These are phyloP conservation scores for Perdita meconis DNA, from an alignment of 2,888 invertebrate species.

Conservation along the genomic window DNA sequence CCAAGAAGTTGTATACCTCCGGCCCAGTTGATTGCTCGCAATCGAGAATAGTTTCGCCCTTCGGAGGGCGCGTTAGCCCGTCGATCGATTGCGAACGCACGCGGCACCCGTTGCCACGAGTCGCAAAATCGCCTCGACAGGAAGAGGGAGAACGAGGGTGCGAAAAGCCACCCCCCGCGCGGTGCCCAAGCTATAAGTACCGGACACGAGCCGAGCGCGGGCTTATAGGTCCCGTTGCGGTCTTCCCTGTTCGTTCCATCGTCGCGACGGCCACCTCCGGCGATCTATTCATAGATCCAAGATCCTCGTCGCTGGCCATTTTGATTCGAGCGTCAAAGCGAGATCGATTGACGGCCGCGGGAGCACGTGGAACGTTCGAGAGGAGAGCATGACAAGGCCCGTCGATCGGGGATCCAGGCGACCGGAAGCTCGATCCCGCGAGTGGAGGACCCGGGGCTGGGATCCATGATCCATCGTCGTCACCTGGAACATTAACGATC, in stretches of 20 bases:
- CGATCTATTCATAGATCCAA: conserved; percentile 69
- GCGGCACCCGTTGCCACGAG: conserved; percentile 64
- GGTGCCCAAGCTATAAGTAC: conserved; percentile 67
- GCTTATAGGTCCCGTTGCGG: conserved; percentile 66
- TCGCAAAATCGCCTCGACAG: conserved; percentile 53
- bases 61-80: conserved; percentile 64
- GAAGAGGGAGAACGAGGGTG: conserved; percentile 52
- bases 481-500: conserved; percentile 14
- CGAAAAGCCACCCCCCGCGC: conserved; percentile 65
- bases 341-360: conserved; percentile 20
- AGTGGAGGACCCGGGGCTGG: conserved; percentile 27
- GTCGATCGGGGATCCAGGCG: conserved; percentile 27
- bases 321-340: conserved; percentile 30
- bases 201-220: conserved; percentile 48
- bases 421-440: conserved; percentile 15
- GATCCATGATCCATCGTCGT: conserved; percentile 38
- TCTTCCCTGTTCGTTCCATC: conserved; percentile 47
- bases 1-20: background rate
- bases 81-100: conserved; percentile 64
- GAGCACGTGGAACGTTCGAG: conserved; percentile 46
- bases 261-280: conserved; percentile 15
- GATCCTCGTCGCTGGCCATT: conserved; percentile 52
- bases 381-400: conserved; percentile 34
- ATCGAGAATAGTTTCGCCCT: conserved; percentile 56
- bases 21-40: conserved; percentile 6